Conservation (phyloP, 2,888 invertebrate species). For the Euphydryas editha region DNA sequence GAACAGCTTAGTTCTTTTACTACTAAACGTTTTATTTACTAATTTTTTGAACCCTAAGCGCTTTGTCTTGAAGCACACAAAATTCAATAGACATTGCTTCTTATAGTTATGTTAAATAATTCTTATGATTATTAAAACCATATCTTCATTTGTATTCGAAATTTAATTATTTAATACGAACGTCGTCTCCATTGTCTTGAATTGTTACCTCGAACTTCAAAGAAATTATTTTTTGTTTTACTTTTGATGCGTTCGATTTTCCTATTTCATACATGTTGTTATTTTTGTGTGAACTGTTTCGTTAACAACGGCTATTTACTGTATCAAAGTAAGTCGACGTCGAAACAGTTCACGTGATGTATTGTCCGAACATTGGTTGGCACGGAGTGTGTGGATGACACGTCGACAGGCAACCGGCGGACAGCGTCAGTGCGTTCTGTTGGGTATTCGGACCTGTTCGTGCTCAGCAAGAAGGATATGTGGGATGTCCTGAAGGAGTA, state of each 20-base stretch:
- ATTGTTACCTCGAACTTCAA: background rate
- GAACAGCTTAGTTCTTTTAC: constrained; percentile 72
- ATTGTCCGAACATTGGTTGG: constrained; percentile 73
- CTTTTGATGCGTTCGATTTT: constrained; percentile 20
- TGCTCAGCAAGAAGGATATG: constrained; percentile 99
- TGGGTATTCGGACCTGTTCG: constrained; percentile 99
- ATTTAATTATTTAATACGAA: constrained; percentile 10
- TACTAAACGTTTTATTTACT: constrained; percentile 56
- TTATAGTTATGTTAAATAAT: constrained; percentile 60
- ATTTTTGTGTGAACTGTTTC: constrained; percentile 25
- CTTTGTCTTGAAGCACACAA: constrained; percentile 73
- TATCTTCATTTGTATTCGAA: constrained; percentile 55
- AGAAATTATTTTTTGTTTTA: background rate
- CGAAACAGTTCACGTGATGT: constrained; percentile 57
- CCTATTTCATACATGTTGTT: constrained; percentile 40
- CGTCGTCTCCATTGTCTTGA: constrained; percentile 14
- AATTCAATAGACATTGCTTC: constrained; percentile 72
- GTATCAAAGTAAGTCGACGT: constrained; percentile 47
- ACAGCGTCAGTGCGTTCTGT: constrained; percentile 99
- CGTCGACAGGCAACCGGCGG: constrained; percentile 95
- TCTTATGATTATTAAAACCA: constrained; percentile 50
- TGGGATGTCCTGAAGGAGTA: constrained; percentile 99
- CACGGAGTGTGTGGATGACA: constrained; percentile 84
- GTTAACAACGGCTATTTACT: constrained; percentile 22
- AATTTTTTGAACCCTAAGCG: constrained; percentile 59